Evolutionary conservation across 2,888 invertebrate genomes (phyloP).

Genomic region (Nomada ruficornis): DNA sequence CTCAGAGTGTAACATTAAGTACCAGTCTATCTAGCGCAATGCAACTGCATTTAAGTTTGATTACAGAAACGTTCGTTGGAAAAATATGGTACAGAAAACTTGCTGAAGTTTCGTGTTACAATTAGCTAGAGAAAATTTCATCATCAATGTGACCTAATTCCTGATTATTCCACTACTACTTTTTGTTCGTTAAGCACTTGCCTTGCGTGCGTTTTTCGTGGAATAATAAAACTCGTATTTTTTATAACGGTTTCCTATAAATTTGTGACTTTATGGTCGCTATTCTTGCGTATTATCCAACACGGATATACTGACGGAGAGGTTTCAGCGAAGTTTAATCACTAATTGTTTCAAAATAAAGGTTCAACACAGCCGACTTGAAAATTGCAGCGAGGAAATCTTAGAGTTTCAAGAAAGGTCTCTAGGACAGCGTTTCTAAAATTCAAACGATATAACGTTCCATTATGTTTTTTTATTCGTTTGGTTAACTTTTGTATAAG

Average conservation of each 20-base stretch:
- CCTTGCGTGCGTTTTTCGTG: neutral
- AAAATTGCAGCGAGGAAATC: too few relatives aligned
- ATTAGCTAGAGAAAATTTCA: conserved; percentile 22
- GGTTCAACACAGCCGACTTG: too few relatives aligned
- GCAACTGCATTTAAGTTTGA: neutral
- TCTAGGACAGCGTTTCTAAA: too few relatives aligned
- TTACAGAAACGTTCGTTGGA: neutral
- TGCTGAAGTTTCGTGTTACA: conserved; percentile 6
- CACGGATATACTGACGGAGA: too few relatives aligned
- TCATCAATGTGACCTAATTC: conserved; percentile 6
- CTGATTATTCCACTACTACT: conserved; percentile 16
- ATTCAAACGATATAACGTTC: too few relatives aligned
- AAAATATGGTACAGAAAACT: neutral
- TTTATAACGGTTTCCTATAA: neutral
- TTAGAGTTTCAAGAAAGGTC: too few relatives aligned
- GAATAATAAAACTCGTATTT: neutral
- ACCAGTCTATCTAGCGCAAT: neutral
- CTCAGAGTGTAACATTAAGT: too few relatives aligned
- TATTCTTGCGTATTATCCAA: neutral
- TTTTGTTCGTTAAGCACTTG: neutral
- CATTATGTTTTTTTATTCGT: too few relatives aligned
- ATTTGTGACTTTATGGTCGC: neutral
- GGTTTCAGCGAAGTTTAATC: too few relatives aligned
- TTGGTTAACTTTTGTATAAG: too few relatives aligned
- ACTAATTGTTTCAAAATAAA: too few relatives aligned